These are phyloP conservation scores for Coenonympha glycerion DNA, from an alignment of 2,888 invertebrate species.

Conservation along the genomic window DNA sequence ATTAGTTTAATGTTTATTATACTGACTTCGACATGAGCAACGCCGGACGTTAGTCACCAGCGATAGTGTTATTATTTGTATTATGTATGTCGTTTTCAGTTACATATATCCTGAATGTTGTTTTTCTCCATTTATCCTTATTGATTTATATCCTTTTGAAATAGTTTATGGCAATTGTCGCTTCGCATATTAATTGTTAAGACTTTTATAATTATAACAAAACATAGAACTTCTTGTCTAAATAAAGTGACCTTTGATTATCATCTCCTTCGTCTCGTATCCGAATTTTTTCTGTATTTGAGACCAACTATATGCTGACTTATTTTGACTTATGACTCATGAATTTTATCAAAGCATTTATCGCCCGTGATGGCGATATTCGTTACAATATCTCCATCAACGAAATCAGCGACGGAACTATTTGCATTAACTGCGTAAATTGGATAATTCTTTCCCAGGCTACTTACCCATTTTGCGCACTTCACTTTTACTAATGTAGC, in stretches of 20 bases:
- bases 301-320: too few relatives aligned
- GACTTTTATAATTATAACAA: neutral
- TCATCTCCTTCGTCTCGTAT: too few relatives aligned
- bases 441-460: neutral
- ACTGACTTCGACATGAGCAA: neutral
- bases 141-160: neutral
- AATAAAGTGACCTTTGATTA: too few relatives aligned
- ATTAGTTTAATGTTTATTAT: neutral
- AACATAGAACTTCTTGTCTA: neutral
- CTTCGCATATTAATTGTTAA: too few relatives aligned
- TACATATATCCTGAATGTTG: constrained; percentile 1
- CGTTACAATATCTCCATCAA: neutral
- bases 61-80: constrained; percentile 11
- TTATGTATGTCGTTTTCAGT: constrained; percentile 18
- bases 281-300: too few relatives aligned
- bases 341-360: too few relatives aligned
- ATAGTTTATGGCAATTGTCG: neutral
- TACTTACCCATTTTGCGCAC: neutral
- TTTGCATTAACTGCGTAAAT: too few relatives aligned
- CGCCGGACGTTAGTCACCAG: constrained; percentile 17
- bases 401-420: too few relatives aligned
- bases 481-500: neutral
- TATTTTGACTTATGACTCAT: too few relatives aligned
- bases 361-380: neutral
- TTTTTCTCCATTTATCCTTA: constrained; percentile 13